Base-by-base conservation (phyloP, 2,888 invertebrate species). In the Calliopum simillimum region DNA sequence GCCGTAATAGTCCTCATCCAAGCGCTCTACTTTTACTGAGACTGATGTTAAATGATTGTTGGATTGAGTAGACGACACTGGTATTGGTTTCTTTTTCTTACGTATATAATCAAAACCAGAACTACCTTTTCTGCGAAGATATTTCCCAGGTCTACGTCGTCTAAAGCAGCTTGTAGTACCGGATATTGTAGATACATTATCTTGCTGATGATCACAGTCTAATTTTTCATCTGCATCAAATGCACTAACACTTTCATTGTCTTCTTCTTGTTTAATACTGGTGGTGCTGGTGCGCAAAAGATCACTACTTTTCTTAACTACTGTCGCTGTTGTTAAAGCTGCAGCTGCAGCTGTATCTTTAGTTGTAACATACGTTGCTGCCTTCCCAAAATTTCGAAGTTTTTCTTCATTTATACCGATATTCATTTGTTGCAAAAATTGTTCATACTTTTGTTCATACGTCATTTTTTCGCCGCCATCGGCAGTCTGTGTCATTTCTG, bases 51-150 rank as follows among this genome's bases (percentile, higher is more conserved):
- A 4, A 61, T 16, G 3, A 66, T 53, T 53, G 23, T 63, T 43
- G 5, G 72, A 25, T 0, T 82, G 74, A 70, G 77, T 88, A 61
- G 89, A 88, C 76, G 89, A 87, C 1, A 88, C 86, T 76, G 89
- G 87, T 1, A 88, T 86, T 56, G 90, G 89, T 81, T 94, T 94
- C 85, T 96, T 96, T 87, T 95, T 95, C 81, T 96, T 96, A 46
- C 95, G 88, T 73, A 96, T 94, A 76, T 96, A 96, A 87, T 96
- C 96, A 84, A 96, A 96, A 2, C 86, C 86, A 5, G 86, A 86
- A 72, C 86, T 86, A 6, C 85, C 84, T 73, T 86, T 86, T n/a
- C 85, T 79, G 0, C 85, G 77, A 49, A 82, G 72, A 76, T 84
- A 82, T 72, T 83, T 82, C 47, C 76, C 76, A 4, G 67, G 76